A percentile compares a stretch with the other conserved stretches of the same genome.
phyloP scores from a whole-genome alignment of 2,113 vertebrate species.

The Anoplopoma fimbria region DNA sequence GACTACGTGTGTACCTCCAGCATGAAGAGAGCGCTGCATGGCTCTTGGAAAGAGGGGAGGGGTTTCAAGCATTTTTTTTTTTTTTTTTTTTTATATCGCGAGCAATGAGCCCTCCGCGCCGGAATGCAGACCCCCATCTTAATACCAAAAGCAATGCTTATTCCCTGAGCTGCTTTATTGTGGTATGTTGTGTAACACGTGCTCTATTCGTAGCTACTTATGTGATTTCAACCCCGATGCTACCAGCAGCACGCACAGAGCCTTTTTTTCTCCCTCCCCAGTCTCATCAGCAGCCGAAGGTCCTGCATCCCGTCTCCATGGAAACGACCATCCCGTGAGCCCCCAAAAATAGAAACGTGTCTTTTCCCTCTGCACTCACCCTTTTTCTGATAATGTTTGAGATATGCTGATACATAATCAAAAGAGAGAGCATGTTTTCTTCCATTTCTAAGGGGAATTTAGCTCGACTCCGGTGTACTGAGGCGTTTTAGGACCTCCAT shows the following conservation, averaged over 20 bases:
- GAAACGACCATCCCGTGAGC: constrained; percentile 73
- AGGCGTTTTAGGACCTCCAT: constrained; percentile 8
- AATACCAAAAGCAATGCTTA: neutral
- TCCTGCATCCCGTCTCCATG: constrained; percentile 82
- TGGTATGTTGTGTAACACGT: too few relatives aligned
- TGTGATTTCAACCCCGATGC: neutral
- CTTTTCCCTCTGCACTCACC: neutral
- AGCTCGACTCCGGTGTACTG: neutral
- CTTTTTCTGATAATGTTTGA: neutral
- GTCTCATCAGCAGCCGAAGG: constrained; percentile 36
- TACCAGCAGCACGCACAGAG: constrained; percentile 27
- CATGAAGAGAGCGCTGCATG: constrained; percentile 16
- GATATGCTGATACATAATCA: neutral
- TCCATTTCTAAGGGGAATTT: neutral
- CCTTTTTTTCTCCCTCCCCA: neutral
- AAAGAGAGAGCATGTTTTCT: neutral
- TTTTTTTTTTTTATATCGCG: neutral
- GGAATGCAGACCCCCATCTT: too few relatives aligned
- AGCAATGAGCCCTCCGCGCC: constrained; percentile 3
- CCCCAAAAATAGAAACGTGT: constrained; percentile 21
- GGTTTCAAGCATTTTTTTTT: constrained; percentile 35
- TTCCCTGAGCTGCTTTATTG: neutral
- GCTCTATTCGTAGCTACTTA: too few relatives aligned
- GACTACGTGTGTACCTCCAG: constrained; percentile 48
- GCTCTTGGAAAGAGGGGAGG: constrained; percentile 53